Conservation (phyloP, 2,888 invertebrate genomes). For the Dexiosoma caninum region DNA sequence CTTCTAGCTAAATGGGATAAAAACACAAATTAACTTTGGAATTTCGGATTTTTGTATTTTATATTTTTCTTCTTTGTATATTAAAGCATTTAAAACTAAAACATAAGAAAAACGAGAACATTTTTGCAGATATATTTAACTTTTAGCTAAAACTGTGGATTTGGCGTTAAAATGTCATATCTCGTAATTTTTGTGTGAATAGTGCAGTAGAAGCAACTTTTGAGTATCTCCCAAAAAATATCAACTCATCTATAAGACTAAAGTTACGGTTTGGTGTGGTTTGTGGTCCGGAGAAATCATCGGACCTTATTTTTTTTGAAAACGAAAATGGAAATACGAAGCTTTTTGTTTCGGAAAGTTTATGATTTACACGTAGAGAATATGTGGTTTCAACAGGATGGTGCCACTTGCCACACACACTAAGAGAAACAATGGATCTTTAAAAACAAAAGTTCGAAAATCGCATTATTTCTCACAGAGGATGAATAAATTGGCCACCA, state of each 20-base stretch:
- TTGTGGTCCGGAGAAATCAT: too few species aligned
- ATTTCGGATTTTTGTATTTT: not conserved
- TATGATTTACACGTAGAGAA: too few species aligned
- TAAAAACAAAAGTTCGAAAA: too few species aligned
- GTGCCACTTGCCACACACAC: too few species aligned
- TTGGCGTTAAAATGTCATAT: slow-evolving; percentile 49
- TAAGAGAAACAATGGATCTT: too few species aligned
- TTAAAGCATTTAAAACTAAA: slow-evolving; percentile 22
- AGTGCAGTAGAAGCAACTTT: not conserved
- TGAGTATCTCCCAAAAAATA: not conserved
- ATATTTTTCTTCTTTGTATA: not conserved
- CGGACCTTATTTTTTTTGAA: too few species aligned
- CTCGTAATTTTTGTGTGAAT: not conserved
- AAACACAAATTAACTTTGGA: not conserved
- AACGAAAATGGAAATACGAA: too few species aligned
- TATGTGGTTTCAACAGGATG: too few species aligned
- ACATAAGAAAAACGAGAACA: not conserved
- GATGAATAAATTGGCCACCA: too few species aligned
- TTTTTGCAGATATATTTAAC: not conserved
- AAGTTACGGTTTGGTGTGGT: too few species aligned
- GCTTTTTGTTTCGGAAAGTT: too few species aligned
- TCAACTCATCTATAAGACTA: not conserved
- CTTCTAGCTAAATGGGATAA: not conserved
- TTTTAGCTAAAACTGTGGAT: slow-evolving; percentile 4
- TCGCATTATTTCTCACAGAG: too few species aligned